Evolutionary conservation across 2,113 vertebrate species (phyloP), one percentile per base, ranked within the genome.

Genomic region (Rhinolophus ferrumequinum): DNA sequence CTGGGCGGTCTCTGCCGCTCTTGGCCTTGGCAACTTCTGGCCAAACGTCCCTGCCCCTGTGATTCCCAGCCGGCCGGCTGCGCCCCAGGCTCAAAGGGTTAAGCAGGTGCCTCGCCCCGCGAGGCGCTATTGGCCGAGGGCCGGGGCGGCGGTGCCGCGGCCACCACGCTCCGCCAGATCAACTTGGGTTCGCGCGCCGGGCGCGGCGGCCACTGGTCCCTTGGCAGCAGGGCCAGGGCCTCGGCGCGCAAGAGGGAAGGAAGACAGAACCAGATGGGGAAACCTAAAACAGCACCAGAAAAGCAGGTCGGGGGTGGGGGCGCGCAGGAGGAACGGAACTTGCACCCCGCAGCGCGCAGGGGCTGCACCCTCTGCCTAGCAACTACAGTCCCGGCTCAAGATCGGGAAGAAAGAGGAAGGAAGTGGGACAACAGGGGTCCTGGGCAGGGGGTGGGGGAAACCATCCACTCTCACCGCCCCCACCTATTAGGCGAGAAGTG

Each of bases 91-190:
- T 69, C 87, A 64, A 92, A 93, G 96, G 96, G 90, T 93, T 95
- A 95, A 96, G 91, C 94, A 97, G 97, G 97, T 97, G 97, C 58
- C 88, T 80, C 18, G 54, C 82, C 54, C 1, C 2, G 80, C 54
- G 82, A 76, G 67, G 94, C 79, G 75, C 83, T 56, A 89, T 93
- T 52, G 97, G 97, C 58, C 66, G 41, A 87, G 72, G 86, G 82
- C 66, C 19, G 11, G 35, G 89, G 93, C 75, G 33, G n/a, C 22
- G 33, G 14, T 41, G 91, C 35, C 16, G 47, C 21, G 44, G 96
- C 72, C 89, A 35, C 94, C 41, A n/a, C 12, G 88, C 95, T 97
- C 86, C 33, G 38, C 88, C 10, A 88, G 87, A 44, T 89, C 75
- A 97, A 96, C 77, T 95, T 92, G 72, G 80, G 67, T 83, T 84